Evolutionary conservation across 2,113 vertebrate genomes (phyloP).

Genomic region (Delphinapterus leucas): DNA sequence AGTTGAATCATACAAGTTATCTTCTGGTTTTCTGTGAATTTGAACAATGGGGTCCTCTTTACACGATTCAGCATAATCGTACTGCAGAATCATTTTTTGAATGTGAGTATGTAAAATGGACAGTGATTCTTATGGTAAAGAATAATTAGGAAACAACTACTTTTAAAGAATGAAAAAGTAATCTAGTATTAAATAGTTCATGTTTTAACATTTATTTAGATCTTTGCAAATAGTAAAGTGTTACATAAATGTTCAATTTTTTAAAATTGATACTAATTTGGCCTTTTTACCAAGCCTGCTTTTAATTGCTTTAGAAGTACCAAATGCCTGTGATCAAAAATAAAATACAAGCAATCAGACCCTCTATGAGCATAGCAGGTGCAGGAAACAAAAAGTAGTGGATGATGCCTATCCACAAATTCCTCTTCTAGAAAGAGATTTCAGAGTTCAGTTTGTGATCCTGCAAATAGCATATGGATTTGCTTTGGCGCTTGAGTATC

Average conservation of each 20-base stretch:
- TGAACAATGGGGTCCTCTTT: neutral
- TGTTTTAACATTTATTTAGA: neutral
- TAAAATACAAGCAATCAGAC: neutral
- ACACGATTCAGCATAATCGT: neutral
- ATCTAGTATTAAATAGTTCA: neutral
- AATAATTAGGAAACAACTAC: neutral
- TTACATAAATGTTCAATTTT: neutral
- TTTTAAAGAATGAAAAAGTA: neutral
- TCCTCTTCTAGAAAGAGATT: neutral
- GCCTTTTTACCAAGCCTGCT: neutral
- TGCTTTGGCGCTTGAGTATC: neutral
- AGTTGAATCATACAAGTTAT: neutral
- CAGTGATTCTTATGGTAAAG: neutral
- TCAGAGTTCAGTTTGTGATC: neutral
- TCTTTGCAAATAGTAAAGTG: neutral
- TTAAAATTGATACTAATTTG: neutral
- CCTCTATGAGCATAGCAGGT: neutral
- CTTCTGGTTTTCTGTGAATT: neutral
- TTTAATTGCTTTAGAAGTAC: constrained; percentile 12
- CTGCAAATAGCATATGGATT: neutral
- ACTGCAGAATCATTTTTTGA: neutral
- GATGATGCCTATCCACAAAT: neutral
- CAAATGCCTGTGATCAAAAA: neutral
- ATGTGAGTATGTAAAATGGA: neutral
- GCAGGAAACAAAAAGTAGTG: neutral